Evolutionary conservation across 2,797 vertebrate species (phyloP).

Genomic region (Morus bassanus): DNA sequence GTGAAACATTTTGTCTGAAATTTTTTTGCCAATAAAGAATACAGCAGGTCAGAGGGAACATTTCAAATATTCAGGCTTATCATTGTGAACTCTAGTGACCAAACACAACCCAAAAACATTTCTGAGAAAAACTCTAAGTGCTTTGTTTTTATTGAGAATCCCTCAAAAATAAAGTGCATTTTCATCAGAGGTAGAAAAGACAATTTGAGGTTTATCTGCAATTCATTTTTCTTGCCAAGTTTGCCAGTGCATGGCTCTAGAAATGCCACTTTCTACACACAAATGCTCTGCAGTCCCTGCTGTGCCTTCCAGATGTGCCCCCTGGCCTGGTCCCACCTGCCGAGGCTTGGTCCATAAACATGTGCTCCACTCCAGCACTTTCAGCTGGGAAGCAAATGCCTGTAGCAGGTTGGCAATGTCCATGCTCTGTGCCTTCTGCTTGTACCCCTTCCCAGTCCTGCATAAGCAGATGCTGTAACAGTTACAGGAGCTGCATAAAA

Average conservation of each 20-base stretch:
- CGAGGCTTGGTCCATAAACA: background rate
- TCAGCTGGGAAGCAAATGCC: background rate
- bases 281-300: background rate
- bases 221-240: background rate
- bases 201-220: background rate
- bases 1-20: background rate
- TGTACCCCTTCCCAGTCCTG: background rate
- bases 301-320: background rate
- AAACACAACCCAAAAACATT: background rate
- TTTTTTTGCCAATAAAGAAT: background rate
- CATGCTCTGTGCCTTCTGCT: background rate
- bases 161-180: background rate
- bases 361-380: background rate
- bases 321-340: background rate
- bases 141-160: background rate
- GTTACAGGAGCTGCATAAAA: background rate
- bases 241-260: background rate
- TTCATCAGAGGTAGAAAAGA: background rate
- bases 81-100: background rate
- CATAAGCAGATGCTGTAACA: background rate
- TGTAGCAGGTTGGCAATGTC: background rate
- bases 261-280: background rate
- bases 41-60: background rate
- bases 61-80: background rate
- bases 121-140: background rate